Evolutionary conservation across 2,888 invertebrate species (phyloP).

Genomic region (Andricus quercusramuli): DNA sequence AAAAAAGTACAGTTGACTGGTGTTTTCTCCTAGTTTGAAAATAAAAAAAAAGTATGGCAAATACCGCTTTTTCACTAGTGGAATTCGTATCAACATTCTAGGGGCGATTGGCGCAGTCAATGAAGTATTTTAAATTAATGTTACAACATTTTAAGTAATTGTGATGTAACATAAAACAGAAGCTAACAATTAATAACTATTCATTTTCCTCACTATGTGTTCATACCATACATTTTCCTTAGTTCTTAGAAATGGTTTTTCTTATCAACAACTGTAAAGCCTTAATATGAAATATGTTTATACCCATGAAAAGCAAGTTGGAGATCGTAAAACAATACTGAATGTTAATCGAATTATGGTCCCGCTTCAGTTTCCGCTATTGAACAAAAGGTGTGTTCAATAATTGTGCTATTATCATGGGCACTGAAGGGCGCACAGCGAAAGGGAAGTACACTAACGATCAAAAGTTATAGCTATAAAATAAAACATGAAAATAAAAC

Average conservation of each 20-base stretch:
- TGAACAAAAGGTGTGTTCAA: conserved; percentile 30
- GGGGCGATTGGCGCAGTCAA: conserved; percentile 6
- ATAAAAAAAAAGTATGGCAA: conserved; percentile 25
- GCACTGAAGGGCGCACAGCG: conserved; percentile 22
- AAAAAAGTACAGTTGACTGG: conserved; percentile 17
- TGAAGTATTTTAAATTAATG: conserved; percentile 10
- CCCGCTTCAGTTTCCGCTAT: conserved; percentile 22
- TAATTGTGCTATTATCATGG: conserved; percentile 36
- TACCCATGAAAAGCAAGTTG: not conserved
- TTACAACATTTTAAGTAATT: conserved; percentile 25
- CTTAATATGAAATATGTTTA: not conserved
- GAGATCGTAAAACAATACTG: not conserved
- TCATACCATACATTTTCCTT: not conserved
- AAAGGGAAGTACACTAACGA: conserved; percentile 20
- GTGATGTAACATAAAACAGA: not conserved
- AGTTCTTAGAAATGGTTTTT: not conserved
- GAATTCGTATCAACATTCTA: conserved; percentile 36
- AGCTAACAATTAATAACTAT: not conserved
- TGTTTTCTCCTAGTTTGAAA: conserved; percentile 29
- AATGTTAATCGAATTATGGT: conserved; percentile 21
- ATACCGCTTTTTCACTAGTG: conserved; percentile 23
- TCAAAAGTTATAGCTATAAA: conserved; percentile 17
- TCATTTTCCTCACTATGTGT: not conserved
- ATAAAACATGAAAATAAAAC: not conserved
- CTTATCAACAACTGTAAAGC: not conserved